phyloP scores from a whole-genome alignment of 2,113 vertebrate genomes.

The Blennius ocellaris region DNA sequence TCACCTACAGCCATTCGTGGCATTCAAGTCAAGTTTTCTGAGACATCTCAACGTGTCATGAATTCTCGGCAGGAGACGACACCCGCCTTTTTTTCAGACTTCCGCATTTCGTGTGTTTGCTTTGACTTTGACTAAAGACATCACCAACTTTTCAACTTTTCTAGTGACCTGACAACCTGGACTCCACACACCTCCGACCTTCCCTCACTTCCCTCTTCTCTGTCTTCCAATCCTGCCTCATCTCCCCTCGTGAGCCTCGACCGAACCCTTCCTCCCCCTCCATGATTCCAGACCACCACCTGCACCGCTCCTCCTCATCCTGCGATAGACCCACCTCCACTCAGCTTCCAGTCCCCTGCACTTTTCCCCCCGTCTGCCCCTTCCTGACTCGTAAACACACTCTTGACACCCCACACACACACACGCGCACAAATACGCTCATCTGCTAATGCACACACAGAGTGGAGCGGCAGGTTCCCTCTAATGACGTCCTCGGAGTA shows the following conservation, averaged over 20 bases:
- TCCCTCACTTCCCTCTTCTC: slow-evolving; percentile 8
- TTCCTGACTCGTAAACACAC: slow-evolving; percentile 52
- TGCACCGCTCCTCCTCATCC: slow-evolving; percentile 47
- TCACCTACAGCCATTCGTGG: no score
- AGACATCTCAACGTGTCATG: background rate
- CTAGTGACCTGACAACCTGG: slow-evolving; percentile 1
- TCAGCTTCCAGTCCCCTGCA: slow-evolving; percentile 37
- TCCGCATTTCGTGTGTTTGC: background rate
- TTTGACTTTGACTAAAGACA: slow-evolving; percentile 30
- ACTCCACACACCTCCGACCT: slow-evolving; percentile 23
- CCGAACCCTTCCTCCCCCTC: slow-evolving; percentile 40
- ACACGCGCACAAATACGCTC: slow-evolving; percentile 27
- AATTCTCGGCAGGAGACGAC: background rate
- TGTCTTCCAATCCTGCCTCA: slow-evolving; percentile 9
- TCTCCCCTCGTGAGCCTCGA: slow-evolving; percentile 30
- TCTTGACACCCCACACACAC: background rate
- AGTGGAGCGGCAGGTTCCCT: slow-evolving; percentile 82
- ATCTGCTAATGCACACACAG: slow-evolving; percentile 47
- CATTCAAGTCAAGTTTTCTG: no score
- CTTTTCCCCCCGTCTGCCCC: slow-evolving; percentile 60
- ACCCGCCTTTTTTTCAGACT: background rate
- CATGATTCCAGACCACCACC: slow-evolving; percentile 47
- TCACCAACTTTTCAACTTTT: slow-evolving; percentile 16
- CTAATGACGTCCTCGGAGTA: slow-evolving; percentile 99
- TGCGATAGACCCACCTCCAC: slow-evolving; percentile 29